Percentiles rank a stretch among this genome's conserved stretches.
Conservation (phyloP, 2,113 vertebrate species). For the Rhea pennata region DNA sequence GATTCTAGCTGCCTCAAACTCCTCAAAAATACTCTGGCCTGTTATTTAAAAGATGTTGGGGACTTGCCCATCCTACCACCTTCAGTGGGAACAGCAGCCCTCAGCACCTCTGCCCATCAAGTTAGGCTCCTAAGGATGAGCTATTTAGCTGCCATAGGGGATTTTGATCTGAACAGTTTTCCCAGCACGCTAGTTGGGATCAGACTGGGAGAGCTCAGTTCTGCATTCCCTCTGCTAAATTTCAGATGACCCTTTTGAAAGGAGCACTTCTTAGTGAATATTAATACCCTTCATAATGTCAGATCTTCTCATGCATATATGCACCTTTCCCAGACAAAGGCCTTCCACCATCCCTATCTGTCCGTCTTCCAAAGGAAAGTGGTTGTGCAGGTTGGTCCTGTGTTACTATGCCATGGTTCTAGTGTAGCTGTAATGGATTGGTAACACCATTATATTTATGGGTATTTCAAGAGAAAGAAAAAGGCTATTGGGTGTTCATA, state of each 20-base stretch:
- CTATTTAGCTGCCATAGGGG: not conserved
- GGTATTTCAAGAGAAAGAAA: not conserved
- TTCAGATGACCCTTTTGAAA: not conserved
- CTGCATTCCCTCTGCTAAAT: not conserved
- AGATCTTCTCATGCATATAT: not conserved
- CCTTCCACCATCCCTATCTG: not conserved
- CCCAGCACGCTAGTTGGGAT: not conserved
- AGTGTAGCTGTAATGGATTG: not conserved
- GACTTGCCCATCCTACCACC: not conserved
- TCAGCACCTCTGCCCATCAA: fast-evolving
- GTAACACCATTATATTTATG: not conserved
- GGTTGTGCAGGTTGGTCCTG: fast-evolving
- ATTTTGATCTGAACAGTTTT: fast-evolving
- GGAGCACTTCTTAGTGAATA: not conserved
- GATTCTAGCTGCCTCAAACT: not conserved
- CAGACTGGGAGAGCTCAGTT: not conserved
- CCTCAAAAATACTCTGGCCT: not conserved
- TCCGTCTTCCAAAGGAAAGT: not conserved
- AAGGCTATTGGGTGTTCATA: not conserved
- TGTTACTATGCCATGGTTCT: not conserved
- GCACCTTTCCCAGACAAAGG: not conserved
- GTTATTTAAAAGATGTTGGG: not conserved
- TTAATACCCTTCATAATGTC: not conserved
- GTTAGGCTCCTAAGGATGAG: no score
- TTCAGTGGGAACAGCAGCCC: fast-evolving